phyloP scores from a whole-genome alignment of 2,888 invertebrate species.

The Polia nebulosa region DNA sequence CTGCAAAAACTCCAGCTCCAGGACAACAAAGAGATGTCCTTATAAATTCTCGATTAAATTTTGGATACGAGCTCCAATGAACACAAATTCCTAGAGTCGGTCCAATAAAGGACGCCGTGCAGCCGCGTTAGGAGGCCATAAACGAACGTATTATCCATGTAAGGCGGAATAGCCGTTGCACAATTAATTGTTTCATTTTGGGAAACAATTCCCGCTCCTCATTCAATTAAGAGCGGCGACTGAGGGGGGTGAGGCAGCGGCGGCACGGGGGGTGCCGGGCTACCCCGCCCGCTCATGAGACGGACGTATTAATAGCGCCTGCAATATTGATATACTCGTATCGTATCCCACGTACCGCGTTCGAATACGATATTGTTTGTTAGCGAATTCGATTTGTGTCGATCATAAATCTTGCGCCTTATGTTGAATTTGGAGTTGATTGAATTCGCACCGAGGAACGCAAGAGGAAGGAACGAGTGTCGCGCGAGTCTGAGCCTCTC shows the following conservation, averaged over 20 bases:
- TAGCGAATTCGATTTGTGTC: constrained; percentile 91
- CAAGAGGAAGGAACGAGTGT: constrained; percentile 69
- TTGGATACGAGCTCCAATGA: constrained; percentile 90
- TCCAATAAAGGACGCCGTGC: constrained; percentile 90
- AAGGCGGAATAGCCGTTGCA: constrained; percentile 91
- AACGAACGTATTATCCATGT: constrained; percentile 91
- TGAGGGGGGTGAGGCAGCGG: constrained; percentile 78
- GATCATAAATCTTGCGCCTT: constrained; percentile 91
- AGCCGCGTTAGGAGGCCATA: constrained; percentile 91
- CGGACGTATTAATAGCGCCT: constrained; percentile 91
- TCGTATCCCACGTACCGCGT: constrained; percentile 88
- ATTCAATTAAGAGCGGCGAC: constrained; percentile 91
- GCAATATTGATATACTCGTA: constrained; percentile 91
- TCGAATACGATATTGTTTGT: constrained; percentile 91
- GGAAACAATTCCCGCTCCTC: constrained; percentile 91
- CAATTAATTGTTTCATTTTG: constrained; percentile 92
- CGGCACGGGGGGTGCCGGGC: constrained; percentile 63
- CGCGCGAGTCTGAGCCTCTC: constrained; percentile 48
- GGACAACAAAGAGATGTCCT: constrained; percentile 86
- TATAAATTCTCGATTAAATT: constrained; percentile 90
- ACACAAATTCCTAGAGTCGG: constrained; percentile 91
- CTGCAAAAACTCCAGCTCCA: constrained; percentile 83
- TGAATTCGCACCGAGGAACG: constrained; percentile 84
- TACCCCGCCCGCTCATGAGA: constrained; percentile 88
- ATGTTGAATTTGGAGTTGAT: constrained; percentile 89